Evolutionary conservation across 2,113 vertebrate genomes (phyloP), one percentile per base, ranked within the genome.

Genomic region (Poeciliopsis retropinna): DNA sequence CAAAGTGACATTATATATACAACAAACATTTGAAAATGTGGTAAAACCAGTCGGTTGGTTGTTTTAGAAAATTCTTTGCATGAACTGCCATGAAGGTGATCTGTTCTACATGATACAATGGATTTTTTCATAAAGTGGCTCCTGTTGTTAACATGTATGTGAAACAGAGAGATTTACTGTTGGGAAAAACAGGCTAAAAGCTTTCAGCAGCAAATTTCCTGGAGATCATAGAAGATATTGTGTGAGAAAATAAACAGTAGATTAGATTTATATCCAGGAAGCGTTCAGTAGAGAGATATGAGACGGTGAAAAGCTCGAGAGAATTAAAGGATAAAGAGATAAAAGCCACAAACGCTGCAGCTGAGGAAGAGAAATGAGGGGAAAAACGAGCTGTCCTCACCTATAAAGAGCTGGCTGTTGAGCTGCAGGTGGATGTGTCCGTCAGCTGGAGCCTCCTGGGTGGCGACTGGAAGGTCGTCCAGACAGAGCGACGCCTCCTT

Each of bases 341-440:
- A 2, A 44, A 63, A 76, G 0, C 63, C 8, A 34, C 15, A 34
- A 60, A 19, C 27, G 0, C 62, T 60, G 60, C 67, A 29, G 3
- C 44, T 19, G 39, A 70, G 19, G 31, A 69, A 60, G 15, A 37
- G 14, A 30, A 71, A 1, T 17, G 44, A 47, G 44, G 44, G 5
- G 15, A 17, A 6, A 17, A 41, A 41, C 39, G 15, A 14, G 39
- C 17, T 29, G 2, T 5, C 8, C 87, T 76, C 71, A 98, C 97
- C 97, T 79, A 99, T 96, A 76, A 97, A 99, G 28, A 99, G 95
- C 75, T 98, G 97, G 84, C 97, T 98, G 92, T 98, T 98, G 88
- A 99, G 96, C 85, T 98, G 97, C 47, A 99, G 82, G 30, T 95
- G 96, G 64, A 96, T 93, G 39, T 97, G 97, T 0, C 97, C 97